These are phyloP conservation scores for Willowsia nigromaculata DNA, from an alignment of 2,888 invertebrate species.

Conservation along the genomic window DNA sequence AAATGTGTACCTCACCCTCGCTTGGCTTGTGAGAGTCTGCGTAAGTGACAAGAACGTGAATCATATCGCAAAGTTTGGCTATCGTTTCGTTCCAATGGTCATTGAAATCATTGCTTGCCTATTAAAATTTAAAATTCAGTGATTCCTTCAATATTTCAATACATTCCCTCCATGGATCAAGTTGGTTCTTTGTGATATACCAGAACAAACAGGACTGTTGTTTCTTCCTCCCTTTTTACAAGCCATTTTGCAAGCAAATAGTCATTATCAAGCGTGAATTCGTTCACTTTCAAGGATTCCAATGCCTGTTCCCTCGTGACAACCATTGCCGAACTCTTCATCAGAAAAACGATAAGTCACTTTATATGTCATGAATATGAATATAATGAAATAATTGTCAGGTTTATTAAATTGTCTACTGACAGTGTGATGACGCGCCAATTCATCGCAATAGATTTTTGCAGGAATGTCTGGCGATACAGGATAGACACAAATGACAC, in stretches of 20 bases:
- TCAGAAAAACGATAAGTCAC: not conserved
- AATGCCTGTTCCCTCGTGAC: slow-evolving; percentile 30
- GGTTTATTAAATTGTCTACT: not conserved
- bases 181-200: too few species aligned
- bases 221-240: not conserved
- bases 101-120: not conserved
- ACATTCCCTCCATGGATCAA: too few species aligned
- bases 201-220: slow-evolving; percentile 29
- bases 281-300: not conserved
- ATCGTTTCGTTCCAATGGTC: slow-evolving; percentile 57
- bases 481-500: slow-evolving; percentile 64
- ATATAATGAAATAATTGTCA: not conserved
- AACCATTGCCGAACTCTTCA: not conserved
- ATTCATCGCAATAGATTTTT: slow-evolving; percentile 66
- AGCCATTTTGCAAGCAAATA: slow-evolving; percentile 38
- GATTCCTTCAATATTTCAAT: too few species aligned
- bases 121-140: not conserved
- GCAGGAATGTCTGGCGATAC: slow-evolving; percentile 48
- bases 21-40: not conserved
- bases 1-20: not conserved
- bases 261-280: slow-evolving; percentile 11
- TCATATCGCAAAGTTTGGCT: slow-evolving; percentile 52
- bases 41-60: slow-evolving; percentile 53
- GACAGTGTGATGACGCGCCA: slow-evolving; percentile 54
- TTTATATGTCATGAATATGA: not conserved